Conservation (phyloP, 2,113 vertebrate genomes). For the Oreochromis aureus region DNA sequence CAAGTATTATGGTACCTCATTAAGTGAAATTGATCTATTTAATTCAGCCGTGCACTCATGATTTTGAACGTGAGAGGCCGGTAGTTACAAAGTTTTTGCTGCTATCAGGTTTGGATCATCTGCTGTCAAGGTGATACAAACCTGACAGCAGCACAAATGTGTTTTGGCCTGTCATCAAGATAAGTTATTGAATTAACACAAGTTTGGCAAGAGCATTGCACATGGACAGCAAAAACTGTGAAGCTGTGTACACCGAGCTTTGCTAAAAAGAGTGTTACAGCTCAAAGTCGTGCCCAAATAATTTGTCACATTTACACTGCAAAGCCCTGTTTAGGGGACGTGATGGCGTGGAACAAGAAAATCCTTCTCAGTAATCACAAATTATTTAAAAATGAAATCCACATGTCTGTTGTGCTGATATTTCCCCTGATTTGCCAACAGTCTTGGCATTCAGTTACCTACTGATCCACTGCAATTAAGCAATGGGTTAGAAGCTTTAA, state of each 20-base stretch:
- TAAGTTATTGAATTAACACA: neutral
- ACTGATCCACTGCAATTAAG: neutral
- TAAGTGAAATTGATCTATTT: neutral
- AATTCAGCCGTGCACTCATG: neutral
- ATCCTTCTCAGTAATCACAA: neutral
- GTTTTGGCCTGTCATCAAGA: neutral
- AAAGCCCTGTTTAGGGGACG: neutral
- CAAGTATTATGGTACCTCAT: neutral
- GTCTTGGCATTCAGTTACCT: neutral
- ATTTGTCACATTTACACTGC: neutral
- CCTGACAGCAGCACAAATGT: neutral
- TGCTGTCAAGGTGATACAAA: neutral
- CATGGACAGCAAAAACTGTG: neutral
- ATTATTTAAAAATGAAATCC: conserved; percentile 12
- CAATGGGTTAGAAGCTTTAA: neutral
- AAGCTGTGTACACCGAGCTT: neutral
- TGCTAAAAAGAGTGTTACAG: neutral
- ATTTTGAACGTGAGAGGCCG: neutral
- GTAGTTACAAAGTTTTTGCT: neutral
- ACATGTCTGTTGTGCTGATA: neutral
- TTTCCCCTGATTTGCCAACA: neutral
- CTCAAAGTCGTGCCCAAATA: neutral
- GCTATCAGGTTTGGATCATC: neutral
- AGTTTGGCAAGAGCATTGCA: neutral
- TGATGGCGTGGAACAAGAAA: neutral